These are phyloP conservation scores for Abrostola triplasia DNA, from an alignment of 2,888 invertebrate species.

Conservation along the genomic window DNA sequence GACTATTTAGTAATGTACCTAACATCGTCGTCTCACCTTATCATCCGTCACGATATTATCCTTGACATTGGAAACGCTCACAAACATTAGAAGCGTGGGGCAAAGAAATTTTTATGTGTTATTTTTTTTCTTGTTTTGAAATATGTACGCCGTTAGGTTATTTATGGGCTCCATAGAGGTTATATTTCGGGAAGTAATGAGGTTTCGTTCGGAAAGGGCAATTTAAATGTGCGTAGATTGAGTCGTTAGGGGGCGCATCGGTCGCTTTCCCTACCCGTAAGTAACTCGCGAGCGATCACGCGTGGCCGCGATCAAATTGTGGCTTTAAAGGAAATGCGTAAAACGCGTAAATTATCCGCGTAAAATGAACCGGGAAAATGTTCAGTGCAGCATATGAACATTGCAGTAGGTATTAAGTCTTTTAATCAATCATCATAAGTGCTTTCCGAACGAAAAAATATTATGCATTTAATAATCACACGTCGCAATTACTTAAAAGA, in stretches of 20 bases:
- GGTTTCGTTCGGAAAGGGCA: slow-evolving; percentile 87
- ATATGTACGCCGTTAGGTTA: slow-evolving; percentile 87
- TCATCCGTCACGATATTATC: slow-evolving; percentile 32
- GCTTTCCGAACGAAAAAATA: too few relatives aligned
- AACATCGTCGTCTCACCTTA: neutral
- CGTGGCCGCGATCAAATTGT: slow-evolving; percentile 58
- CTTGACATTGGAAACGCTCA: slow-evolving; percentile 70
- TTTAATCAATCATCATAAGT: too few relatives aligned
- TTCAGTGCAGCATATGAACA: slow-evolving; percentile 12
- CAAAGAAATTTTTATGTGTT: slow-evolving; percentile 86
- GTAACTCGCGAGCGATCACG: slow-evolving; percentile 62
- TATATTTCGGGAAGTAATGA: slow-evolving; percentile 88
- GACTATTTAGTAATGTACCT: too few relatives aligned
- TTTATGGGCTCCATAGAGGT: slow-evolving; percentile 88
- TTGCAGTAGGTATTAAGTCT: neutral
- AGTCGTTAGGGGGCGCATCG: slow-evolving; percentile 81
- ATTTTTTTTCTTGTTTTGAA: slow-evolving; percentile 88
- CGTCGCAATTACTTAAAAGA: too few relatives aligned
- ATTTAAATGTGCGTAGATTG: slow-evolving; percentile 87
- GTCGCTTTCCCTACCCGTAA: slow-evolving; percentile 66
- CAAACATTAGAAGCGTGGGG: slow-evolving; percentile 83
- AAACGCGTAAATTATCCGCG: slow-evolving; percentile 46
- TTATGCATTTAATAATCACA: too few relatives aligned
- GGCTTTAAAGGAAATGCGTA: slow-evolving; percentile 56
- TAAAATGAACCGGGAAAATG: slow-evolving; percentile 27